Percentiles rank a stretch among this genome's conserved stretches.
phyloP scores from a whole-genome alignment of 2,888 invertebrate genomes.

The Acleris sparsana region DNA sequence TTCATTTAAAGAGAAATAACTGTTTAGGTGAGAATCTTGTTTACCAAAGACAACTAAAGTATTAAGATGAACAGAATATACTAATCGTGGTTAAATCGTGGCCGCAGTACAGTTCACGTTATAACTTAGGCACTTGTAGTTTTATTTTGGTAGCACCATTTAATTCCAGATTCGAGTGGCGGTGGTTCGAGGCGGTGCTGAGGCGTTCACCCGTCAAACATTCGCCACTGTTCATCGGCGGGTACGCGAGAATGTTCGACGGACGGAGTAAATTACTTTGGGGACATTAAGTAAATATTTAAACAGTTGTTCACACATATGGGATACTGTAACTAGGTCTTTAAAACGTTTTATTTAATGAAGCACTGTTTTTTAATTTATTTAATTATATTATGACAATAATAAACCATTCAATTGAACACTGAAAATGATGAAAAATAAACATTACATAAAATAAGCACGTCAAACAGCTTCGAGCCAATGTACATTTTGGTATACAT shows the following conservation, averaged over 20 bases:
- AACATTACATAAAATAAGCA: constrained; percentile 81
- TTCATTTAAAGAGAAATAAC: too few species aligned
- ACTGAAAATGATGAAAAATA: constrained; percentile 70
- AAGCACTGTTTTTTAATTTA: constrained; percentile 13
- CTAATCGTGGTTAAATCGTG: neutral
- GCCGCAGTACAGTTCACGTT: neutral
- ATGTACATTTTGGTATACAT: constrained; percentile 74
- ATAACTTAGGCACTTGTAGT: neutral
- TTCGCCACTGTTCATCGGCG: constrained; percentile 34
- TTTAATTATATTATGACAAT: constrained; percentile 51
- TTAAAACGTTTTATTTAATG: constrained; percentile 16
- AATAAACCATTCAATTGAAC: constrained; percentile 78
- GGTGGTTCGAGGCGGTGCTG: neutral
- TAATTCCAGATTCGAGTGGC: neutral
- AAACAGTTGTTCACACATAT: constrained; percentile 6
- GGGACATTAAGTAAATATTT: neutral
- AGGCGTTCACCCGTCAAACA: constrained; percentile 9
- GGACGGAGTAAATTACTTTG: neutral
- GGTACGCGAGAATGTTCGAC: constrained; percentile 32
- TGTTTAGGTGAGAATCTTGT: too few species aligned
- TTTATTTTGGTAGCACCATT: neutral
- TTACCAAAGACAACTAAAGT: too few species aligned
- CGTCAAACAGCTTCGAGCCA: constrained; percentile 82
- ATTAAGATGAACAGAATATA: too few species aligned
- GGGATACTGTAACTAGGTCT: constrained; percentile 10